phyloP scores from a whole-genome alignment of 2,797 vertebrate species.

The Hyperoplus lanceolatus region DNA sequence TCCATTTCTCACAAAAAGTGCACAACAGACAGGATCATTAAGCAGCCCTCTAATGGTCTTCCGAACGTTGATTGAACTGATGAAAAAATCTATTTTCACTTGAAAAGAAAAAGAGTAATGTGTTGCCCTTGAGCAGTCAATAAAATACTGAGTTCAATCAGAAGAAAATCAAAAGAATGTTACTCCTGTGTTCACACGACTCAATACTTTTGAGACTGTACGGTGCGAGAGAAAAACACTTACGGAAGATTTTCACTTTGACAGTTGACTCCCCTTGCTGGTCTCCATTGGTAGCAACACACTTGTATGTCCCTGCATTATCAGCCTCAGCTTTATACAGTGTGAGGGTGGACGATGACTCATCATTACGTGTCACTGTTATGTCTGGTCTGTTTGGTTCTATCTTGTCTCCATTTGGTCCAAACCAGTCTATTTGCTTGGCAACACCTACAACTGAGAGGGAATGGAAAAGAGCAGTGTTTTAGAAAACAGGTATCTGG shows the following conservation, averaged over 20 bases:
- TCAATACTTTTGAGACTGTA: conserved; percentile 39
- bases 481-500: conserved; percentile 37
- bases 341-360: conserved; percentile 94
- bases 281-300: conserved; percentile 90
- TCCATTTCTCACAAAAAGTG: conserved; percentile 79
- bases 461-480: conserved; percentile 38
- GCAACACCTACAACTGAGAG: conserved; percentile 90
- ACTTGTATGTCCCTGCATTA: conserved; percentile 95
- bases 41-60: conserved; percentile 79
- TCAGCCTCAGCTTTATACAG: conserved; percentile 94
- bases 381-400: conserved; percentile 92
- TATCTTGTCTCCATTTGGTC: conserved; percentile 92
- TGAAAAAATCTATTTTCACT: conserved; percentile 81
- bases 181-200: conserved; percentile 22
- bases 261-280: conserved; percentile 92
- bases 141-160: conserved; percentile 76
- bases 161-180: conserved; percentile 23
- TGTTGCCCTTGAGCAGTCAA: conserved; percentile 79
- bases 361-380: conserved; percentile 92
- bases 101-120: conserved; percentile 76
- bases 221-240: conserved; percentile 64
- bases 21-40: conserved; percentile 84
- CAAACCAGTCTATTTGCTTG: conserved; percentile 96
- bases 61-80: conserved; percentile 80
- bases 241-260: conserved; percentile 98